Conservation (phyloP, 2,113 vertebrate species). For the Salvelinus sp. region DNA sequence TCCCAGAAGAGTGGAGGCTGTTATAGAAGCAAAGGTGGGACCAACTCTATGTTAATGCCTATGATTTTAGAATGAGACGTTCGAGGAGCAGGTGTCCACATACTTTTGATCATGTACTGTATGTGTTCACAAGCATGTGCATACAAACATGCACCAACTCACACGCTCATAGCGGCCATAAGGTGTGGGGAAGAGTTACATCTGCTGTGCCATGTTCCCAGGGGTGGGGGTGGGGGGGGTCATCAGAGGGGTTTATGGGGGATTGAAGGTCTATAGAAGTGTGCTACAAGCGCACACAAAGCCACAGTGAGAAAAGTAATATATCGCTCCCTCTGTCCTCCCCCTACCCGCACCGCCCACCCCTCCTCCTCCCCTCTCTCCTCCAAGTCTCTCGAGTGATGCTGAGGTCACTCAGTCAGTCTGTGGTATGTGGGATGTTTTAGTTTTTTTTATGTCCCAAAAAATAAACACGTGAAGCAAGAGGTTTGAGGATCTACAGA, state of each 20-base stretch:
- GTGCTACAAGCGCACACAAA: background rate
- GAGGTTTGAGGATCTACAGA: slow-evolving; percentile 23
- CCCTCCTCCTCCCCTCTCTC: background rate
- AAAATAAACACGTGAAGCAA: slow-evolving; percentile 60
- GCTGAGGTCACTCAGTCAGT: slow-evolving; percentile 39
- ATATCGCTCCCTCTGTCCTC: background rate
- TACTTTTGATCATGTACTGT: too few species aligned
- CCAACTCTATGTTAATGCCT: too few species aligned
- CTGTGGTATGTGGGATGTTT: slow-evolving; percentile 46
- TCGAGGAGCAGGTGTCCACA: too few species aligned
- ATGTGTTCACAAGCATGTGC: background rate
- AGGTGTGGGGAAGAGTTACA: background rate
- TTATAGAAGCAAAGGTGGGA: too few species aligned
- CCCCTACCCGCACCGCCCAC: background rate
- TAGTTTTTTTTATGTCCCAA: slow-evolving; percentile 11
- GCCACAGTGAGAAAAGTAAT: background rate
- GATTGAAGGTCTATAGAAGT: background rate
- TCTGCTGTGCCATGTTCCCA: too few species aligned
- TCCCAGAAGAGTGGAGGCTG: too few species aligned
- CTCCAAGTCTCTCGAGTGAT: background rate
- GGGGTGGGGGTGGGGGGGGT: background rate
- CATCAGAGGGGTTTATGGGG: background rate
- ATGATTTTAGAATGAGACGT: too few species aligned
- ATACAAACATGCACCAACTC: background rate
- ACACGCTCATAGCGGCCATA: background rate